Evolutionary conservation across 2,888 invertebrate species (phyloP), one percentile per base, ranked within the genome.

Genomic region (Peribatodes rhomboidaria): DNA sequence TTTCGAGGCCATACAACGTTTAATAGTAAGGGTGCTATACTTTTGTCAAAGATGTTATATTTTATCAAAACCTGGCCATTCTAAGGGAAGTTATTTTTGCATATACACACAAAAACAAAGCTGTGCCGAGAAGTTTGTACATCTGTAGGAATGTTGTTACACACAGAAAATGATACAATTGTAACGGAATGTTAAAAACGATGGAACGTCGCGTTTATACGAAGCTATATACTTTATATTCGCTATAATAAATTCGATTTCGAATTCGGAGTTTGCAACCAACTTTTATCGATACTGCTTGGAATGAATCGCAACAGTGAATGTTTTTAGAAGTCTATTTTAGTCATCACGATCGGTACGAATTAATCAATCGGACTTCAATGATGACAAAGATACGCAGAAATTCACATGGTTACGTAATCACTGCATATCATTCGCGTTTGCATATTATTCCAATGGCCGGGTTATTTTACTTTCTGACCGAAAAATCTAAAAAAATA

Each of bases 101-200:
- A 77, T 76, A 80, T 76, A 77, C 76, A 77, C 71, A 76, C 77
- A 78, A 81, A 80, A 76, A 76, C 77, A 75, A 80, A 76, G 78
- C 78, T 74, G 74, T 71, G 72, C 71, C 72, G 69, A 66, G 50
- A 60, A 46, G 61, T 71, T 75, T 75, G 72, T 75, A 77, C 76
- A 73, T 66, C 50, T 68, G 61, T 54, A 76, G 85, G 84, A 84
- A 83, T 85, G 84, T 84, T 18, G n/a, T n/a, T n/a, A n/a, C n/a
- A 77, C 60, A 58, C 47, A 55, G 69, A 68, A 67, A 52, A 22
- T 70, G 68, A 71, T 70, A 65, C 50, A 50, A 69, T 39, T 41
- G 33, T 46, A 13, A 27, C 41, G 69, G 71, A 71, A 71, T 69
- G 69, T 64, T 69, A 65, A 33, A 42, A 42, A 54, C 14, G 50